Conservation (phyloP, 2,113 vertebrate genomes). For the Amia ocellicauda region DNA sequence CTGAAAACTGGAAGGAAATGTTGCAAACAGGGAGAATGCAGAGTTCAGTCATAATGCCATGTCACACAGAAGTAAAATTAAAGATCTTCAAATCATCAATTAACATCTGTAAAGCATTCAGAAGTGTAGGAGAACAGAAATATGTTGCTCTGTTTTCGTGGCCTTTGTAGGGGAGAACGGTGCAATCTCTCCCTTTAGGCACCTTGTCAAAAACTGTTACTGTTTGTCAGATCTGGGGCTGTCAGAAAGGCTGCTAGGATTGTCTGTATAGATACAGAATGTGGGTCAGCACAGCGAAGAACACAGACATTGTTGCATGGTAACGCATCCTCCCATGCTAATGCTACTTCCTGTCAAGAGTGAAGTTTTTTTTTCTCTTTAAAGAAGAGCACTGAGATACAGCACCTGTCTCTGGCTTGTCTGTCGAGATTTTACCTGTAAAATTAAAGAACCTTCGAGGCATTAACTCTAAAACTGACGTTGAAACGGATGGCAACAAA, state of each 20-base stretch:
- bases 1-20: no score
- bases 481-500: no score
- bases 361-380: not conserved
- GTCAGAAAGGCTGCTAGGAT: no score
- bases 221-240: conserved; percentile 2
- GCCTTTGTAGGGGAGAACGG: not conserved
- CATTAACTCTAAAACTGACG: no score
- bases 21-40: no score
- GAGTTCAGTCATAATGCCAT: no score
- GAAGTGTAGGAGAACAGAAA: not conserved
- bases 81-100: no score
- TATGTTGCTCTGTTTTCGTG: not conserved
- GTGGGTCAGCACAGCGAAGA: conserved; percentile 10
- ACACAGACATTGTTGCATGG: conserved; percentile 8
- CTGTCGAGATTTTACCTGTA: not conserved
- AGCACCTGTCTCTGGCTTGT: no score
- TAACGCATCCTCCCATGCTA: not conserved
- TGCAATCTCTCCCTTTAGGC: not conserved
- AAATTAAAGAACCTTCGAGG: not conserved
- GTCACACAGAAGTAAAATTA: no score
- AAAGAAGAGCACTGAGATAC: not conserved
- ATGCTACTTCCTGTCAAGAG: conserved; percentile 2
- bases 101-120: no score
- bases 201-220: not conserved
- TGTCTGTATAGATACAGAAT: conserved; percentile 8